These are phyloP conservation scores for Zaprionus tsacasi DNA, from an alignment of 1,140 invertebrate genomes.

Conservation along the genomic window DNA sequence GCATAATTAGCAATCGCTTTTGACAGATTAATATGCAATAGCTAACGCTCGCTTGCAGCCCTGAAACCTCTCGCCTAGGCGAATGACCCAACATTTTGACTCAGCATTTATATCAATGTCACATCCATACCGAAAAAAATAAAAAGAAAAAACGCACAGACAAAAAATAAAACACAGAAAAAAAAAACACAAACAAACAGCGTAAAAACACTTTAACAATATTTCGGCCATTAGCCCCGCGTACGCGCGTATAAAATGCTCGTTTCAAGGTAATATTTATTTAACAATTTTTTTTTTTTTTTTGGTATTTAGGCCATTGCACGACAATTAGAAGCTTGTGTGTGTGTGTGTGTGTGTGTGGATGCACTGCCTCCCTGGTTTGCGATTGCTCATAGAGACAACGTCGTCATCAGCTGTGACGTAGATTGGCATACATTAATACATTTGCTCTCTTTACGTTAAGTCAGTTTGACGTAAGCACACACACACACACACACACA, in stretches of 20 bases:
- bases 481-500: background rate
- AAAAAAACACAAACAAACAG: slow-evolving; percentile 1
- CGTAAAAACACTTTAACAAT: slow-evolving; percentile 31
- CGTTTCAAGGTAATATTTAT: slow-evolving; percentile 51
- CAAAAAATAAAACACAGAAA: background rate
- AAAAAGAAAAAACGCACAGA: slow-evolving; percentile 28
- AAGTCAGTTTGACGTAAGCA: background rate
- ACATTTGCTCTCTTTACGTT: background rate
- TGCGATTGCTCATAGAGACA: background rate
- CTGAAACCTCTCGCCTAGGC: slow-evolving; percentile 26
- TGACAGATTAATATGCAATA: slow-evolving; percentile 9
- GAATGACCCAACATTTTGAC: slow-evolving; percentile 73
- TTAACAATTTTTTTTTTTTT: slow-evolving; percentile 30
- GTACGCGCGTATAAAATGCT: slow-evolving; percentile 38
- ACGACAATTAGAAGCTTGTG: slow-evolving; percentile 37
- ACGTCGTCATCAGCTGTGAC: background rate
- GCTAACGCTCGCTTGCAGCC: slow-evolving; percentile 8
- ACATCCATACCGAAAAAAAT: slow-evolving; percentile 42
- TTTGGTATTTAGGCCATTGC: slow-evolving; percentile 42
- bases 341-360: background rate
- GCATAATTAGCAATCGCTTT: slow-evolving; percentile 8
- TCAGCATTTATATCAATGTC: slow-evolving; percentile 73
- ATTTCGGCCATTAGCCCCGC: slow-evolving; percentile 50
- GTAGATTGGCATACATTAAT: background rate
- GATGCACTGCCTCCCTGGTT: background rate